Percentiles rank a stretch among this genome's conserved stretches.
Evolutionary conservation across 1,140 invertebrate genomes (phyloP).

Genomic region (Leptinotarsa defecta): DNA sequence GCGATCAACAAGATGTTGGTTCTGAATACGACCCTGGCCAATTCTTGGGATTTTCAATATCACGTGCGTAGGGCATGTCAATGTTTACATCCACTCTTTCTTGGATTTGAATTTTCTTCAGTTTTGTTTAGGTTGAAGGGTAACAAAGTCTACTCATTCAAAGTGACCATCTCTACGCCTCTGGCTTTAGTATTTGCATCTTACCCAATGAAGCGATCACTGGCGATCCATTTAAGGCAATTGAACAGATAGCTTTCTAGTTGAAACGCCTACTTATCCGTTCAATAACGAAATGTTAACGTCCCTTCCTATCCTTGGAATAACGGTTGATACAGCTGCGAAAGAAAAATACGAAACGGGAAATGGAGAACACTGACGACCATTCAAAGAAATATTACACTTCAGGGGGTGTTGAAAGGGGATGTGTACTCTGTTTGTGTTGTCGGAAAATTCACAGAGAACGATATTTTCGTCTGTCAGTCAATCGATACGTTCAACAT

Average conservation of each 20-base stretch:
- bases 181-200: neutral
- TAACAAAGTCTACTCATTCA: no score
- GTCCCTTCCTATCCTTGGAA: neutral
- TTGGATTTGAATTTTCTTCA: no score
- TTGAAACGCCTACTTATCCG: slow-evolving; percentile 1
- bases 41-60: no score
- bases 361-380: neutral
- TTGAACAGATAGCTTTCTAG: neutral
- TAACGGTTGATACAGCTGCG: slow-evolving; percentile 1
- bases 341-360: neutral
- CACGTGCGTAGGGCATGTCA: no score
- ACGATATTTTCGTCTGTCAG: no score
- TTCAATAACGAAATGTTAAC: neutral
- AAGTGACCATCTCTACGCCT: neutral
- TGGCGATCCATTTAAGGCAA: neutral
- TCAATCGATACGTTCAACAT: no score
- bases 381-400: neutral
- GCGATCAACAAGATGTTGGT: no score
- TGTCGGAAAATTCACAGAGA: no score
- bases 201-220: neutral
- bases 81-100: no score
- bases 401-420: neutral
- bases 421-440: no score
- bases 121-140: no score
- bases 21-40: no score